phyloP scores from a whole-genome alignment of 2,888 invertebrate genomes.

The Sinodicranocentrus sp. region DNA sequence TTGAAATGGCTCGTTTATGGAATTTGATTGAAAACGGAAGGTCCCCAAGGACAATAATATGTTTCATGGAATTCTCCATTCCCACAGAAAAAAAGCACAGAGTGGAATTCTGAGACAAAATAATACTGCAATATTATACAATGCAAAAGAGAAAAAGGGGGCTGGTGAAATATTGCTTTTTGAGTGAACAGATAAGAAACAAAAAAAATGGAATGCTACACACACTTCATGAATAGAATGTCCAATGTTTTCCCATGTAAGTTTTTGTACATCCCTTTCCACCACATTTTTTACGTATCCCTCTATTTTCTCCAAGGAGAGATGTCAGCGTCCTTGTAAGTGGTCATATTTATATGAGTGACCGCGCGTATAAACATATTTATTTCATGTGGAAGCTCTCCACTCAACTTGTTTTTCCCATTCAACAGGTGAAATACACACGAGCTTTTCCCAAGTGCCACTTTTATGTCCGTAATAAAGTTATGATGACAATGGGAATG shows the following conservation, averaged over 20 bases:
- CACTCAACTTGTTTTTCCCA: conserved; percentile 29
- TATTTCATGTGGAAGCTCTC: conserved; percentile 8
- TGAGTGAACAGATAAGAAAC: conserved; percentile 47
- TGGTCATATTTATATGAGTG: conserved; percentile 42
- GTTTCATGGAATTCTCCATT: conserved; percentile 55
- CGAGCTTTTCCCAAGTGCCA: conserved; percentile 37
- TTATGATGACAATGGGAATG: conserved; percentile 62
- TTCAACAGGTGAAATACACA: conserved; percentile 59
- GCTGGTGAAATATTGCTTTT: conserved; percentile 53
- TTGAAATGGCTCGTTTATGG: conserved; percentile 63
- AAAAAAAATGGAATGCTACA: conserved; percentile 42
- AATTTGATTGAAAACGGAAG: conserved; percentile 65
- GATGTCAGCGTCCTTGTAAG: conserved; percentile 12
- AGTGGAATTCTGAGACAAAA: background rate
- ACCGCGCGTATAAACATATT: background rate
- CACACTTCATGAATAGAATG: conserved; percentile 21
- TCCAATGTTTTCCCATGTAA: conserved; percentile 24
- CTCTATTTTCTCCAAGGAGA: background rate
- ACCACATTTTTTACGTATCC: background rate
- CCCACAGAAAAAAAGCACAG: background rate
- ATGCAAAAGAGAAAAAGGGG: conserved; percentile 12
- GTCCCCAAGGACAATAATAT: conserved; percentile 63
- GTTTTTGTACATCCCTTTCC: conserved; percentile 7
- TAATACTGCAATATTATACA: conserved; percentile 2
- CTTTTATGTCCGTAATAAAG: conserved; percentile 58